Conservation (phyloP, 2,888 invertebrate genomes). For the Acleris sparsana region DNA sequence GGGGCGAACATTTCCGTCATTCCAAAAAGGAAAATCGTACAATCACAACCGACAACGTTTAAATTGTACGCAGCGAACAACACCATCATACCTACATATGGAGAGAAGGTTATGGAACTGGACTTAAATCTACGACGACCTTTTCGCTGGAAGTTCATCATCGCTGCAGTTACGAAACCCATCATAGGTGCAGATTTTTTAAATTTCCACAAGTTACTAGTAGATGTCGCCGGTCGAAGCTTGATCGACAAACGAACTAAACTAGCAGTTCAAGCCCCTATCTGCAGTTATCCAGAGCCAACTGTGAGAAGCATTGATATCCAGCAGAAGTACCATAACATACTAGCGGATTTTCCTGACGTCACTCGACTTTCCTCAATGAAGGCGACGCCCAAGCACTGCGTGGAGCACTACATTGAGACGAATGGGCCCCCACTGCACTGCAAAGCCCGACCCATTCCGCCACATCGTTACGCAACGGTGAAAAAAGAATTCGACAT, state of each 20-base stretch:
- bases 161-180: neutral
- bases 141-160: neutral
- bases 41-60: neutral
- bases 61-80: slow-evolving; percentile 2
- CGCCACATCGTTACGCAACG: neutral
- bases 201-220: neutral
- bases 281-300: neutral
- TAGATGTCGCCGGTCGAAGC: neutral
- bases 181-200: slow-evolving; percentile 1
- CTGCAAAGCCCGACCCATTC: slow-evolving; percentile 1
- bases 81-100: neutral
- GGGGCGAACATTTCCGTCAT: neutral
- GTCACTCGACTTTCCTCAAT: neutral
- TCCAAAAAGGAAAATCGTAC: neutral
- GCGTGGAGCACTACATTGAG: neutral
- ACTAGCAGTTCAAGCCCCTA: neutral
- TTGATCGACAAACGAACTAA: neutral
- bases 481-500: neutral
- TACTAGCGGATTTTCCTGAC: neutral
- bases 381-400: neutral
- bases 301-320: neutral
- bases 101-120: neutral
- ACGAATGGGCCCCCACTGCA: neutral
- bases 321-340: neutral
- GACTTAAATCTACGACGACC: neutral